Evolutionary conservation across 1,140 invertebrate genomes (phyloP).

Genomic region (Panagrolaimus sp.): DNA sequence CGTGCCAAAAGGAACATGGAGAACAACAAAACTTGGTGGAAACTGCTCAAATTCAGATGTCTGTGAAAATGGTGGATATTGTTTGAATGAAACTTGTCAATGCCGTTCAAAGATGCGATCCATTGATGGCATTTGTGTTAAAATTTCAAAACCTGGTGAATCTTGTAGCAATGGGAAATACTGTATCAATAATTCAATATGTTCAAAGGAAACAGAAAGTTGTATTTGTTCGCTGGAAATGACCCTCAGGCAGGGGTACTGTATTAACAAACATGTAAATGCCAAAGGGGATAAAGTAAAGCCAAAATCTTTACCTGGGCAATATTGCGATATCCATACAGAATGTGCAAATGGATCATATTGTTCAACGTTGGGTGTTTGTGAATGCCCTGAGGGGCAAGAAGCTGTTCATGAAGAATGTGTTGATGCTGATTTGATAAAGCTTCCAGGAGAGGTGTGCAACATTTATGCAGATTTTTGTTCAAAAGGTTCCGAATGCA

Average conservation of each 20-base stretch:
- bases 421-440: background rate
- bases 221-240: constrained; percentile 42
- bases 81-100: constrained; percentile 32
- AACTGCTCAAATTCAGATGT: constrained; percentile 37
- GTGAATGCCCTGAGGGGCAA: background rate
- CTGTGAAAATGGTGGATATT: constrained; percentile 42
- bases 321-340: constrained; percentile 29
- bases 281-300: constrained; percentile 12
- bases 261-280: background rate
- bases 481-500: background rate
- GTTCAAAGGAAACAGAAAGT: constrained; percentile 31
- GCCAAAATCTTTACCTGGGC: constrained; percentile 13
- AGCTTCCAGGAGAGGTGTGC: background rate
- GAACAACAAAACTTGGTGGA: constrained; percentile 28
- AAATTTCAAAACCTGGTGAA: constrained; percentile 32
- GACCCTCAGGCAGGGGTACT: background rate
- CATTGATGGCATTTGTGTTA: constrained; percentile 35
- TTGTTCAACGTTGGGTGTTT: constrained; percentile 19
- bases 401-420: background rate
- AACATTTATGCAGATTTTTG: background rate
- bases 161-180: constrained; percentile 42
- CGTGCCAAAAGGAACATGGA: constrained; percentile 19
- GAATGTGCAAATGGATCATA: constrained; percentile 27
- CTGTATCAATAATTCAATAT: constrained; percentile 30
- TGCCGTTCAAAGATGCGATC: constrained; percentile 24